A percentile compares a stretch with the other conserved stretches of the same genome.
phyloP scores from a whole-genome alignment of 1,140 invertebrate genomes.

The Centruroides sculpturatus region DNA sequence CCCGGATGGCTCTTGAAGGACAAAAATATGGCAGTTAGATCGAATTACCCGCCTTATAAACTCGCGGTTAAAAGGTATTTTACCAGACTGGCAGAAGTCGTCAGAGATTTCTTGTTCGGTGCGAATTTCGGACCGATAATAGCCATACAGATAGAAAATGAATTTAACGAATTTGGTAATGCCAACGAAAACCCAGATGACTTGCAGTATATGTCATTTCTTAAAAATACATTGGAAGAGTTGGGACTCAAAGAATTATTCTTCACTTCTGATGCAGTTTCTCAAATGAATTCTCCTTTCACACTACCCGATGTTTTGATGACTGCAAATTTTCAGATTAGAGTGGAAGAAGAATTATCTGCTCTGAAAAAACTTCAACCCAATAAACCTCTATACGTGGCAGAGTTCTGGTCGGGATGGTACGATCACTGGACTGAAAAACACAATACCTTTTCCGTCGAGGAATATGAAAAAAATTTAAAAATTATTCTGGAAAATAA shows the following conservation, averaged over 20 bases:
- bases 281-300: neutral
- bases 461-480: conserved; percentile 10
- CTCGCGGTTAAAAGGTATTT: conserved; percentile 25
- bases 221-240: neutral
- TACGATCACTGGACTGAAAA: conserved; percentile 25
- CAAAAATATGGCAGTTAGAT: conserved; percentile 12
- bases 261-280: conserved; percentile 6
- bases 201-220: neutral
- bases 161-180: conserved; percentile 14
- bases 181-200: neutral
- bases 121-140: conserved; percentile 29
- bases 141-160: conserved; percentile 24
- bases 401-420: conserved; percentile 29
- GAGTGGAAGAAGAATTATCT: conserved; percentile 2
- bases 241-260: conserved; percentile 2
- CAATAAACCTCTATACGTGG: conserved; percentile 24
- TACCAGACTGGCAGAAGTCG: conserved; percentile 22
- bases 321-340: conserved; percentile 4
- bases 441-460: conserved; percentile 14
- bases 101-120: conserved; percentile 26
- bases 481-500: conserved; percentile 20
- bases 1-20: conserved; percentile 26
- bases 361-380: conserved; percentile 20
- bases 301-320: neutral
- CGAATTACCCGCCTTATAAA: conserved; percentile 21